These are phyloP conservation scores for Crossaster papposus DNA, from an alignment of 53 echinoderm and acorn worm species.

Conservation along the genomic window DNA sequence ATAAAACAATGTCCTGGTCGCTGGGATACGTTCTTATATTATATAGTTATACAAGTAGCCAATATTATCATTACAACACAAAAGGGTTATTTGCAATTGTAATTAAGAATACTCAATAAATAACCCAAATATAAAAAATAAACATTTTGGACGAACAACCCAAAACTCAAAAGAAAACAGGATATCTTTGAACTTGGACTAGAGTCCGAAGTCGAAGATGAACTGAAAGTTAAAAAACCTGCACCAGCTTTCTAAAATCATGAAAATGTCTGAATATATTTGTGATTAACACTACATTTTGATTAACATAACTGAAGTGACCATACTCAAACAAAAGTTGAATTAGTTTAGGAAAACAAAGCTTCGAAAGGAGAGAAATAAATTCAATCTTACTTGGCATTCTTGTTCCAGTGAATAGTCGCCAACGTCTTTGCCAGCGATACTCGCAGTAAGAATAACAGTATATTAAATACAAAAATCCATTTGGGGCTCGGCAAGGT, in stretches of 20 bases:
- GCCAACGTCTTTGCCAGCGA: constrained; percentile 56
- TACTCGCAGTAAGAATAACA: constrained; percentile 34
- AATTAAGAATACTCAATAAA: not conserved
- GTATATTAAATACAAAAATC: constrained; percentile 65
- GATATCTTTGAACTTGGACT: too few relatives aligned
- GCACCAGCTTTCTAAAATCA: too few relatives aligned
- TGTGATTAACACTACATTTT: not conserved
- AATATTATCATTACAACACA: not conserved
- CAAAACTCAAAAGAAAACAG: too few relatives aligned
- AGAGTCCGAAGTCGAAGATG: too few relatives aligned
- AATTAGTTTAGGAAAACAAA: not conserved
- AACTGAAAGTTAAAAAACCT: too few relatives aligned
- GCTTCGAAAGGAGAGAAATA: not conserved
- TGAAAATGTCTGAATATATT: not conserved
- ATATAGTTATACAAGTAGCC: not conserved
- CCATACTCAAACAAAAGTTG: not conserved
- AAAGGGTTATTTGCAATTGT: not conserved
- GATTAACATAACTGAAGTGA: not conserved
- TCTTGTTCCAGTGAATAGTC: constrained; percentile 53
- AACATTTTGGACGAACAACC: too few relatives aligned
- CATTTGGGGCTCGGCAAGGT: constrained; percentile 59
- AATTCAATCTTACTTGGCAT: constrained; percentile 58
- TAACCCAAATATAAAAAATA: too few relatives aligned
- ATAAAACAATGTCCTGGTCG: not conserved
- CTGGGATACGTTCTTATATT: not conserved